Percentiles rank a stretch among this genome's conserved stretches.
Evolutionary conservation across 2,797 vertebrate species (phyloP).

Genomic region (Hozukius guyotensis): DNA sequence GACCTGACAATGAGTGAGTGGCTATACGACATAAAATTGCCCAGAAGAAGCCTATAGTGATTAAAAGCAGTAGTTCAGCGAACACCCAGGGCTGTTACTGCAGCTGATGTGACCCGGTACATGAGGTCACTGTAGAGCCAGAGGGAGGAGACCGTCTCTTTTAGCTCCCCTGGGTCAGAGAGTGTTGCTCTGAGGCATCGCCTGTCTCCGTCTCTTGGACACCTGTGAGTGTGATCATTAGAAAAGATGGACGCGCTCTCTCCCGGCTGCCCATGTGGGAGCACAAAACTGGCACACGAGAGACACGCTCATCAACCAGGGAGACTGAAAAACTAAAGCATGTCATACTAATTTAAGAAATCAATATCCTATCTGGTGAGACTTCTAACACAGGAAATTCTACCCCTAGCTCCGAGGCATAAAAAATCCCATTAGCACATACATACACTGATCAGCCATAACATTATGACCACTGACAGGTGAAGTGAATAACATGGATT

Average conservation of each 20-base stretch:
- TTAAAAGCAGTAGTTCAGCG: background rate
- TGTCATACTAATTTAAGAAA: conserved; percentile 81
- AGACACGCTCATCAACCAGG: conserved; percentile 37
- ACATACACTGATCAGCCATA: no score
- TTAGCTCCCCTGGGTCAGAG: background rate
- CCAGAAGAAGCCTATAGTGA: background rate
- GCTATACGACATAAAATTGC: background rate
- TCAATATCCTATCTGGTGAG: conserved; percentile 67
- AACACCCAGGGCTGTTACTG: background rate
- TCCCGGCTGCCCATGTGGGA: conserved; percentile 9
- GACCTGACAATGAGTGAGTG: background rate
- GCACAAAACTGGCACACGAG: conserved; percentile 56
- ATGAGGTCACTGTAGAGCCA: background rate
- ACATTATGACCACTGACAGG: no score
- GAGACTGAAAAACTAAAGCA: conserved; percentile 68
- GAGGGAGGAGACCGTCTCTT: background rate
- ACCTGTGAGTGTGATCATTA: conserved; percentile 14
- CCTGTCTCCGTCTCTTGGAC: background rate
- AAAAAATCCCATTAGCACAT: conserved; percentile 8
- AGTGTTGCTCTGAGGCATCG: background rate
- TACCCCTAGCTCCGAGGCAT: conserved; percentile 25
- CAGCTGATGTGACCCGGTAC: background rate
- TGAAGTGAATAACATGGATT: no score
- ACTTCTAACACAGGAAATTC: conserved; percentile 37
- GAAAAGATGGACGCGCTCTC: conserved; percentile 16